These are phyloP conservation scores for Haliclona indistincta DNA, from an alignment of 37 sponge, comb jelly and placozoan genomes.

Conservation along the genomic window DNA sequence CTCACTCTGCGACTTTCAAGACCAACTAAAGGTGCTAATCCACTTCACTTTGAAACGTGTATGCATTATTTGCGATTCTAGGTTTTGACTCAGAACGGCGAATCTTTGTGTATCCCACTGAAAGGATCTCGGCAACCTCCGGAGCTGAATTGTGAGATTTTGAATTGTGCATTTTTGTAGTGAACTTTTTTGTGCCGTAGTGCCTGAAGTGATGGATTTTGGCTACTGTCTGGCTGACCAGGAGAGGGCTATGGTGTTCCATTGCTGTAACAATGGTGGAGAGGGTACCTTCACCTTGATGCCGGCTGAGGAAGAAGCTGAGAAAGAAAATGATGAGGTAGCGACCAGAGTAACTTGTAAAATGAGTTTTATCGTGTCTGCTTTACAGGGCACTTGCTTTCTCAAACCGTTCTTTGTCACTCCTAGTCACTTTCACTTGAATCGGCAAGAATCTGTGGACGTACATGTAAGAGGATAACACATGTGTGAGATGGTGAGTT, in stretches of 20 bases:
- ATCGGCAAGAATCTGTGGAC: background rate
- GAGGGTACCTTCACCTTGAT: constrained; percentile 53
- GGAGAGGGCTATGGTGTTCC: background rate
- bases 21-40: constrained; percentile 41
- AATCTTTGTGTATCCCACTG: constrained; percentile 46
- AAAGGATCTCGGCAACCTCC: constrained; percentile 60
- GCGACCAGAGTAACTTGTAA: background rate
- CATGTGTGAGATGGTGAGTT: background rate
- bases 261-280: constrained; percentile 63
- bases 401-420: constrained; percentile 46
- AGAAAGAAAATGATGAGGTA: background rate
- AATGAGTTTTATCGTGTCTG: background rate
- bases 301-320: background rate
- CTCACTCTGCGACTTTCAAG: constrained; percentile 67
- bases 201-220: constrained; percentile 50
- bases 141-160: constrained; percentile 38
- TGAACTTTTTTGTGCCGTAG: background rate
- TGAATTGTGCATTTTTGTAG: background rate
- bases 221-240: constrained; percentile 65
- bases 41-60: background rate
- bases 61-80: background rate
- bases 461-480: background rate
- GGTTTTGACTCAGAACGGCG: constrained; percentile 58
- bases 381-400: background rate
- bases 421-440: constrained; percentile 39